These are phyloP conservation scores for Mactromeris polynyma DNA, from an alignment of 2,888 invertebrate species.

Conservation along the genomic window DNA sequence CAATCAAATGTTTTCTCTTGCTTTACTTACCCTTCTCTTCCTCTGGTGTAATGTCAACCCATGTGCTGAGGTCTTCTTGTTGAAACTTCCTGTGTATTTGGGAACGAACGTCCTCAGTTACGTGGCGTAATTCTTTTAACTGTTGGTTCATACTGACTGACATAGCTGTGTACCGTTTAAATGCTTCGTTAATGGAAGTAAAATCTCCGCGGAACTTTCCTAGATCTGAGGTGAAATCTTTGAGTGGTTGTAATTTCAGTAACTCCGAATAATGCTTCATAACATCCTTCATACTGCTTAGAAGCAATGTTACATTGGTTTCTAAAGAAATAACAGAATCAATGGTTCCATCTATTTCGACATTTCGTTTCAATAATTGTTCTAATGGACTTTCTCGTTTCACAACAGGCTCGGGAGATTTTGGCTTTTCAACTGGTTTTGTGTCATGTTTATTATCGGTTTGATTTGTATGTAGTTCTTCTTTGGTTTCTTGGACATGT, in stretches of 20 bases:
- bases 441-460: not conserved
- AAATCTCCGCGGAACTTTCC: constrained; percentile 75
- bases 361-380: constrained; percentile 63
- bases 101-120: constrained; percentile 68
- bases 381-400: constrained; percentile 53
- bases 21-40: constrained; percentile 67
- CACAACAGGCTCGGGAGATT: constrained; percentile 31
- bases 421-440: constrained; percentile 10
- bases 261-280: constrained; percentile 67
- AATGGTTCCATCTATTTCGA: constrained; percentile 68
- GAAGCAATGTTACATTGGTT: constrained; percentile 56
- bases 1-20: no score
- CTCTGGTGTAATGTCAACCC: constrained; percentile 71
- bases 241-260: constrained; percentile 65
- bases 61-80: constrained; percentile 73
- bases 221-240: constrained; percentile 71
- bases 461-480: not conserved
- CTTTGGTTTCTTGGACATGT: not conserved
- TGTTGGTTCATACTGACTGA: constrained; percentile 65
- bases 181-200: constrained; percentile 70
- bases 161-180: constrained; percentile 64
- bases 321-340: constrained; percentile 65
- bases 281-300: constrained; percentile 67
- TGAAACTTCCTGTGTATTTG: constrained; percentile 72
- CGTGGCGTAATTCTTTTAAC: constrained; percentile 69